Evolutionary conservation across 1,140 invertebrate species (phyloP), one percentile per base, ranked within the genome.

Genomic region (Drosophila truncata): DNA sequence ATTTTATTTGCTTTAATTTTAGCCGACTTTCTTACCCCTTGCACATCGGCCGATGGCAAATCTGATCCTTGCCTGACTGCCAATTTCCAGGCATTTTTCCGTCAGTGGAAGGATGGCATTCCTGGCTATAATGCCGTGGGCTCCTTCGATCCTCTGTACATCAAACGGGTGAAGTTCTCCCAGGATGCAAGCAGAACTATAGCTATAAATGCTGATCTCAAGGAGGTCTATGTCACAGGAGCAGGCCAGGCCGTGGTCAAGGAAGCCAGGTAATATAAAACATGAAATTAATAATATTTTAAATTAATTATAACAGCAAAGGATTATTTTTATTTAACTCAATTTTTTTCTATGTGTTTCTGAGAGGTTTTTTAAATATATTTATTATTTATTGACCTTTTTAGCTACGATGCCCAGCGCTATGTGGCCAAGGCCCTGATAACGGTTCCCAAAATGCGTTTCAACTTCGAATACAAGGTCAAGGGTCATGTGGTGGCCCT

Each of bases 391-490:
- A 13, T 46, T n/a, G 8, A 16, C 13, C 2, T 41, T 3, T 29
- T 41, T 18, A 88, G 85, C 10, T 88, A 66, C 41, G 78, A 83
- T 62, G 44, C 63, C n/a, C 8, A 63, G 0, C 44, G 57, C 3
- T 50, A 85, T 52, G 41, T 77, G 31, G 64, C 67, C 8, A 73
- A 46, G 47, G 66, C 49, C 16, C 3, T 85, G 82, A 82, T 95
- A 13, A 82, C 85, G 31, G 84, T 95, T 1, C 95, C 95, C n/a
- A 94, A 94, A 84, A 88, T 96, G 65, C 93, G 94, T 74, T 95
- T 96, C 35, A 95, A 95, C 78, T 95, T 95, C 10, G 94, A 95
- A n/a, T 96, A 96, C 81, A 94, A 95, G 72, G 91, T 96, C 7
- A 95, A 94, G 70, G 96, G 96, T 37, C 94, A 95, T 87, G 95